phyloP scores from a whole-genome alignment of 2,797 vertebrate species.

The Threskiornis aethiopicus region DNA sequence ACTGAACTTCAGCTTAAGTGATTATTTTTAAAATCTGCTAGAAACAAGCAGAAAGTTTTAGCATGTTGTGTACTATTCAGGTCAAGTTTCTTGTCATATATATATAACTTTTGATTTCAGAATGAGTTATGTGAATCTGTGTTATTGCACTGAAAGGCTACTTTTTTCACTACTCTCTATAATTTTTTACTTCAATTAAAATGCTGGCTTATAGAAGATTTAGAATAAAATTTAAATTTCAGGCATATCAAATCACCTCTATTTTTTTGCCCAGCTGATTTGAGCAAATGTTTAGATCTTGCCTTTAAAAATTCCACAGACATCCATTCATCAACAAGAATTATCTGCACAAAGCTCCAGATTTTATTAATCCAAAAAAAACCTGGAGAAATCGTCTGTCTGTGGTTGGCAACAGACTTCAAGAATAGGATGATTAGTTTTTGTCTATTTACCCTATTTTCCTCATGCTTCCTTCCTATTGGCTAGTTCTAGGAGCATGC shows the following conservation, averaged over 20 bases:
- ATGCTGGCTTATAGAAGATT: neutral
- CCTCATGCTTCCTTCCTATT: constrained; percentile 34
- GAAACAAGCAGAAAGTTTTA: neutral
- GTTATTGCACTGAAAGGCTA: neutral
- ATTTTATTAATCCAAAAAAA: neutral
- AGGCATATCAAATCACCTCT: neutral
- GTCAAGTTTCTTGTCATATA: neutral
- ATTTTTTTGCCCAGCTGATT: neutral
- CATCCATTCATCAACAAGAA: constrained; percentile 16
- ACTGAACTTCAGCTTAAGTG: neutral
- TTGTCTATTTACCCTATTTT: constrained; percentile 60
- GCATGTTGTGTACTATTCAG: neutral
- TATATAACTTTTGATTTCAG: neutral
- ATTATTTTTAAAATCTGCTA: neutral
- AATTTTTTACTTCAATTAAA: neutral
- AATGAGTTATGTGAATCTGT: neutral
- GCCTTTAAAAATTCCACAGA: constrained; percentile 4
- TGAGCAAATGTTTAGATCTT: constrained; percentile 2
- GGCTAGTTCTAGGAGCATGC: constrained; percentile 7
- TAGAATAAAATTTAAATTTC: constrained; percentile 17
- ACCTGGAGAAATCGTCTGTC: constrained; percentile 4
- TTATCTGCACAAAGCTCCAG: constrained; percentile 28
- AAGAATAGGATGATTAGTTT: constrained; percentile 51
- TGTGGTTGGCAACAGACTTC: constrained; percentile 53
- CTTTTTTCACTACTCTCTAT: neutral